Evolutionary conservation across 2,888 invertebrate species (phyloP), one percentile per base, ranked within the genome.

Genomic region (Steinernema hermaphroditum): DNA sequence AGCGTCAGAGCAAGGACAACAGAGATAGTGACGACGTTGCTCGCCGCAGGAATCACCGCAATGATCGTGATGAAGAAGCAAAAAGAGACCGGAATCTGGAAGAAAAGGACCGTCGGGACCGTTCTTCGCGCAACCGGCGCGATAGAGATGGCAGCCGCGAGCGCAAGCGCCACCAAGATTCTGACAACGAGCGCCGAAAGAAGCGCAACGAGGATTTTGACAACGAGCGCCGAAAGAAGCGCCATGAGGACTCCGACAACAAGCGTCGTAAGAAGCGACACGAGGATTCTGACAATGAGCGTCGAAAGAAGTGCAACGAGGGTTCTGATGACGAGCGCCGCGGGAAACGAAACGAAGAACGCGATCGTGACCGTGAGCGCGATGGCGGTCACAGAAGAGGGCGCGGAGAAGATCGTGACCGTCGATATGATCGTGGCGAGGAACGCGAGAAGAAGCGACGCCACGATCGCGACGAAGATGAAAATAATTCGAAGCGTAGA

Each of bases 221-320:
- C n/a, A n/a, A n/a, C n/a, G 57, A 71, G 19, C 46, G 37, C 4
- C 6, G 71, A 9, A 68, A 62, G 68, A 69, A 46, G 12, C 69
- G 41, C 4, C 27, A 27, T 29, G 69, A 41, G 6, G 71, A 57
- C n/a, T 29, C n/a, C 2, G 49, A 44, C 49, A 68, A 70, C 12
- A 54, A 44, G 2, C 71, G 73, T 16, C 75, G 75, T 49, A 72
- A 73, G 1, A 19, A 49, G 8, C 71, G 72, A 24, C 69, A 70
- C 12, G 70, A 76, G 22, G 69, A 71, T 8, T 68, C 70, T n/a
- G 75, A 72, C n/a, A 50, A 62, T 22, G 71, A 46, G 32, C 46
- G 75, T 2, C 0, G 49, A 24, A 49, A 72, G n/a, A 34, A 69
- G 6, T 12, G 37, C 37, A 12, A 37, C 37, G 6, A 12, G 12